Conservation (phyloP, 2,797 vertebrate genomes). For the Cryptoblepharus egeriae region DNA sequence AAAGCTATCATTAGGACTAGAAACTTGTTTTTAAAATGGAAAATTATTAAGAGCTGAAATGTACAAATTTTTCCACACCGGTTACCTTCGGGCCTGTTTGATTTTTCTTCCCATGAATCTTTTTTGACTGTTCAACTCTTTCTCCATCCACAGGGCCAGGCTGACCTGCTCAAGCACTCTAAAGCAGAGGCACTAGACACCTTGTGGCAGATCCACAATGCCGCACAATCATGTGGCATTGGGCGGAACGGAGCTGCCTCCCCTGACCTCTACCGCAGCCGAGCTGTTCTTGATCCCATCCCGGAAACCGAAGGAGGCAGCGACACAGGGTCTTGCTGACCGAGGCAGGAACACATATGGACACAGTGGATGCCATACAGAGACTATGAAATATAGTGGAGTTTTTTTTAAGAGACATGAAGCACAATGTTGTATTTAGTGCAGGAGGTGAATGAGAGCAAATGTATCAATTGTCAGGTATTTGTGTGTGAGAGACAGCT, state of each 20-base stretch:
- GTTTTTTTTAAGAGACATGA: background rate
- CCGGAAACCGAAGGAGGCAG: slow-evolving; percentile 78
- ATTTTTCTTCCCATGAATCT: background rate
- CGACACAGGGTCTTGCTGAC: slow-evolving; percentile 78
- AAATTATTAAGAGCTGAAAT: background rate
- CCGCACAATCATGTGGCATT: slow-evolving; percentile 89
- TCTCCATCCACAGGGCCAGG: slow-evolving; percentile 82
- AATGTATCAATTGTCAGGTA: background rate
- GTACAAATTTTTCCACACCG: background rate
- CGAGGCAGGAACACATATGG: background rate
- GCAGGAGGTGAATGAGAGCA: background rate
- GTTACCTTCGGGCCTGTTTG: background rate
- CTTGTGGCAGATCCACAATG: slow-evolving; percentile 91
- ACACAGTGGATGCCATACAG: slow-evolving; percentile 5
- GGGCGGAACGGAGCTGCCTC: slow-evolving; percentile 85
- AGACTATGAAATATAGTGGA: background rate
- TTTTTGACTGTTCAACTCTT: accelerated
- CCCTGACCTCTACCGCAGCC: slow-evolving; percentile 75
- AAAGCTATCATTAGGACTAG: background rate
- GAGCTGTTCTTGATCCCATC: slow-evolving; percentile 74
- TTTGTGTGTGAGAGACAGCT: background rate
- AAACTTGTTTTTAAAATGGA: background rate
- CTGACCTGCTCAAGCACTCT: slow-evolving; percentile 90
- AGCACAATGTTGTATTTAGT: background rate
- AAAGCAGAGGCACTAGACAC: slow-evolving; percentile 90